phyloP scores from a whole-genome alignment of 1,140 invertebrate species.

The Drosophila hydei region DNA sequence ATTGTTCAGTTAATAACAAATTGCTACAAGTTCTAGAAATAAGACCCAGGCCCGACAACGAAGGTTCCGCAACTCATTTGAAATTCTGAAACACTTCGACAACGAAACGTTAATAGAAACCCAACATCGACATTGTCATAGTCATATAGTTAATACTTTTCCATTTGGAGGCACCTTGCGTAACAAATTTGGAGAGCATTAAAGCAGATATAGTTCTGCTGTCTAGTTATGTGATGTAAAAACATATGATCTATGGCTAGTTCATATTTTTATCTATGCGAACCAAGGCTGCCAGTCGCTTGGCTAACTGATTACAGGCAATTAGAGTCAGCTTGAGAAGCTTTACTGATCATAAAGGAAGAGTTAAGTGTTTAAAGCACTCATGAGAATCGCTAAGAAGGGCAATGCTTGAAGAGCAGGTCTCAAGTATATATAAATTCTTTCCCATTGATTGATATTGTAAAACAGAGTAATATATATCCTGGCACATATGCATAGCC shows the following conservation, averaged over 20 bases:
- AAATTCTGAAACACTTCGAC: conserved; percentile 60
- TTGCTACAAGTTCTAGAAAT: conserved; percentile 65
- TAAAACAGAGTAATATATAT: too few relatives aligned
- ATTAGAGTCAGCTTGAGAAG: not conserved
- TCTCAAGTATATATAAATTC: too few relatives aligned
- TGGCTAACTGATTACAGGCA: not conserved
- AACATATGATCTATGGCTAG: conserved; percentile 1
- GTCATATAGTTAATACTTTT: conserved; percentile 32
- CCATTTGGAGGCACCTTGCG: conserved; percentile 51
- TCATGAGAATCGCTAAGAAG: too few relatives aligned
- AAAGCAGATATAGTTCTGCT: conserved; percentile 11
- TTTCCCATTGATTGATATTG: too few relatives aligned
- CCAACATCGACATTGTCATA: conserved; percentile 23
- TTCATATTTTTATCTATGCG: not conserved
- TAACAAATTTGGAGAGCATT: conserved; percentile 31
- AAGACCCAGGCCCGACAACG: conserved; percentile 31
- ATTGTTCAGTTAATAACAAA: conserved; percentile 56
- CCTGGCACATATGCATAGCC: too few relatives aligned
- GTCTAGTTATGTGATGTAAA: not conserved
- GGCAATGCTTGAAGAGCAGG: too few relatives aligned
- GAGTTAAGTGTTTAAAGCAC: too few relatives aligned
- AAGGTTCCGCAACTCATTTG: conserved; percentile 68
- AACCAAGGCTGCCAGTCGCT: not conserved
- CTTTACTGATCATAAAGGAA: too few relatives aligned
- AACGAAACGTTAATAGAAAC: conserved; percentile 9